Evolutionary conservation across 1,140 invertebrate species (phyloP).

Genomic region (Drosophila orosa): DNA sequence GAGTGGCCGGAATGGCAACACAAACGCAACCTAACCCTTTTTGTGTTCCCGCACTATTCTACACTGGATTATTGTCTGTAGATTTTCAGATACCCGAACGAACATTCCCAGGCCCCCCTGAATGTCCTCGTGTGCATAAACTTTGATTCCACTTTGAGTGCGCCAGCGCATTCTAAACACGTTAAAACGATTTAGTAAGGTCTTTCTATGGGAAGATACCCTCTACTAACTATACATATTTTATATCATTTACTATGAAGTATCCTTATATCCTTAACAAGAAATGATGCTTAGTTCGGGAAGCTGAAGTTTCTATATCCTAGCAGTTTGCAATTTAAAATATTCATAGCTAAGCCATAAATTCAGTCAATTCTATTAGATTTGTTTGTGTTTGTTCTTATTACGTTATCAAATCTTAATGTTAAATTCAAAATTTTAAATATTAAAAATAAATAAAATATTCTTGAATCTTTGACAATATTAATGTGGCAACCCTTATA

Average conservation of each 20-base stretch:
- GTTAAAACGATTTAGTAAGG: not conserved
- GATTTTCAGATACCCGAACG: slow-evolving; percentile 62
- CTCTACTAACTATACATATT: not conserved
- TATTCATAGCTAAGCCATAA: not conserved
- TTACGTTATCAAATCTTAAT: too few relatives aligned
- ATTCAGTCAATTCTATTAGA: too few relatives aligned
- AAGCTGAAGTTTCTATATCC: not conserved
- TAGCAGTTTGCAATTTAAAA: not conserved
- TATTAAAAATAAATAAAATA: too few relatives aligned
- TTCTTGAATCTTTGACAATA: too few relatives aligned
- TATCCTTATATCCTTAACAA: not conserved
- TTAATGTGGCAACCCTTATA: too few relatives aligned
- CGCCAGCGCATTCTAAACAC: slow-evolving; percentile 62
- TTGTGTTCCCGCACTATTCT: slow-evolving; percentile 46
- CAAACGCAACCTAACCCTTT: slow-evolving; percentile 58
- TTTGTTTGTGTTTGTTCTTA: too few relatives aligned
- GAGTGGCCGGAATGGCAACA: slow-evolving; percentile 63
- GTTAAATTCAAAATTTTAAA: too few relatives aligned
- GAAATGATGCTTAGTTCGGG: not conserved
- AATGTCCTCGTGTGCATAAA: slow-evolving; percentile 63
- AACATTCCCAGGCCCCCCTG: slow-evolving; percentile 11
- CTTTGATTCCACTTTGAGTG: slow-evolving; percentile 74
- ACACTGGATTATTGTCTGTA: slow-evolving; percentile 81
- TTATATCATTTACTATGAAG: not conserved
- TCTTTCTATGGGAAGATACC: not conserved